These are phyloP conservation scores for Dinomys branickii DNA, from an alignment of 2,113 vertebrate species.

Conservation along the genomic window DNA sequence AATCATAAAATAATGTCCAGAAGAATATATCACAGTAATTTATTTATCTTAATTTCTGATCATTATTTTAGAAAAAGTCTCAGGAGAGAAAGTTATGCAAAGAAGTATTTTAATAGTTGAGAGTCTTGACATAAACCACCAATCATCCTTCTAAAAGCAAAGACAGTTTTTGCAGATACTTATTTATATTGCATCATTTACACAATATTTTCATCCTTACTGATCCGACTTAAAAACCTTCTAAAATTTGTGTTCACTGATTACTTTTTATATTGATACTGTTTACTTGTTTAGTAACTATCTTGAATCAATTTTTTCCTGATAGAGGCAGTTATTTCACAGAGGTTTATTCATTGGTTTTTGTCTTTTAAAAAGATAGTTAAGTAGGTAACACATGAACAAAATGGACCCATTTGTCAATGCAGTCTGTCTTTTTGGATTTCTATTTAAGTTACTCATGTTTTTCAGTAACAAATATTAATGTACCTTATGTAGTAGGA, in stretches of 20 bases:
- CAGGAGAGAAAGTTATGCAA: not conserved
- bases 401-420: not conserved
- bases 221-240: not conserved
- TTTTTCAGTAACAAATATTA: not conserved
- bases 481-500: not conserved
- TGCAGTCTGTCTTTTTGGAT: not conserved
- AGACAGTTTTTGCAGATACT: not conserved
- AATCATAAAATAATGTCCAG: not conserved
- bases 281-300: not conserved
- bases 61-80: not conserved
- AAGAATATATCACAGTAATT: not conserved
- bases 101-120: not conserved
- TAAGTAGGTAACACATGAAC: not conserved
- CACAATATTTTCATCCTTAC: not conserved
- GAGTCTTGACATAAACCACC: not conserved
- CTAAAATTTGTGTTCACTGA: not conserved
- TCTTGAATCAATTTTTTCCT: not conserved
- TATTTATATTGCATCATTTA: not conserved
- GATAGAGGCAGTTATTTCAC: not conserved
- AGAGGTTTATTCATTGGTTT: not conserved
- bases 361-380: not conserved
- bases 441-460: not conserved
- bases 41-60: not conserved
- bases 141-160: not conserved
- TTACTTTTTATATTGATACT: not conserved